Conservation (phyloP, 2,888 invertebrate species). For the Acronicta leporina region DNA sequence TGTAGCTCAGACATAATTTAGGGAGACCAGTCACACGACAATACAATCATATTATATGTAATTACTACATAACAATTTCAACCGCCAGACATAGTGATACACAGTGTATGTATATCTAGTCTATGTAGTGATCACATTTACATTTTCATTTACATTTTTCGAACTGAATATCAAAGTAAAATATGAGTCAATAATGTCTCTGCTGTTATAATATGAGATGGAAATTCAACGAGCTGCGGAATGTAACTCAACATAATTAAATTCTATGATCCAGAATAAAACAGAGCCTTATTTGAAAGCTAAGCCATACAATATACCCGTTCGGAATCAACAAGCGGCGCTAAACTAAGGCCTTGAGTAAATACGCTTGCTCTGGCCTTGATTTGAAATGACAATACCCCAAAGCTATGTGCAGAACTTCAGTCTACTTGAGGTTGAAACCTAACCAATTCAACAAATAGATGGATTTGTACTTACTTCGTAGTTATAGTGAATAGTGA, state of each 20-base stretch:
- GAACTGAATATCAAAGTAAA: too few relatives aligned
- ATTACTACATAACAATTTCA: too few relatives aligned
- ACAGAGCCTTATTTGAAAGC: constrained; percentile 5
- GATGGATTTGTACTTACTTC: constrained; percentile 31
- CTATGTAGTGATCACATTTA: too few relatives aligned
- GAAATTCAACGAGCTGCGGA: not conserved
- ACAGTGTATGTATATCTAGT: too few relatives aligned
- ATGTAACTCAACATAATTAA: constrained; percentile 4
- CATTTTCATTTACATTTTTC: too few relatives aligned
- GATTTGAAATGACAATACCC: constrained; percentile 52
- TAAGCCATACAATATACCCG: constrained; percentile 15
- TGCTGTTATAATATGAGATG: too few relatives aligned
- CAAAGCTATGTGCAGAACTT: constrained; percentile 44
- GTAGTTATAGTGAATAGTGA: constrained; percentile 4
- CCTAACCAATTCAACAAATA: constrained; percentile 39
- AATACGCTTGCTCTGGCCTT: constrained; percentile 38
- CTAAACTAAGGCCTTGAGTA: constrained; percentile 36
- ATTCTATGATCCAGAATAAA: constrained; percentile 3
- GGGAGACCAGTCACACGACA: too few relatives aligned
- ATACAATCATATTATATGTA: too few relatives aligned
- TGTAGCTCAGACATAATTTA: too few relatives aligned
- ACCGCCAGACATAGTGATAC: too few relatives aligned
- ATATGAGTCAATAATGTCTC: too few relatives aligned
- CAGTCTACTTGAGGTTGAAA: constrained; percentile 48
- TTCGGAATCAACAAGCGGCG: constrained; percentile 44